Conservation (phyloP, 2,888 invertebrate species). For the Drosophila picticornis region DNA sequence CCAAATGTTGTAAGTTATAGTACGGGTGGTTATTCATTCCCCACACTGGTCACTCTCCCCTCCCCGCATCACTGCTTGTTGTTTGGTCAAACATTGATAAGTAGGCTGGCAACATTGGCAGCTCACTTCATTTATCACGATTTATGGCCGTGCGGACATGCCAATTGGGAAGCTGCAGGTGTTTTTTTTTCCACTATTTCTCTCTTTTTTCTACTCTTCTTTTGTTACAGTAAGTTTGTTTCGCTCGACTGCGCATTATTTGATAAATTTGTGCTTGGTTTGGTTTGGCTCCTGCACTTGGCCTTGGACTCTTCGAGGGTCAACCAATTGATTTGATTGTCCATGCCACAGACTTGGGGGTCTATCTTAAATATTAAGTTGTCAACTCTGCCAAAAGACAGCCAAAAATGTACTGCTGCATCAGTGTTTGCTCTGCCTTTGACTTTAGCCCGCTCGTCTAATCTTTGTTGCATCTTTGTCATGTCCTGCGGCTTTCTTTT, state of each 20-base stretch:
- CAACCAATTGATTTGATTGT: conserved; percentile 40
- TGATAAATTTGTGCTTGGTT: conserved; percentile 30
- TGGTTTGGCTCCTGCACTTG: conserved; percentile 25
- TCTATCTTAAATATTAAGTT: conserved; percentile 32
- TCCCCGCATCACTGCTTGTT: neutral
- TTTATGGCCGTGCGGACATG: conserved; percentile 67
- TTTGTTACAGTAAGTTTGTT: conserved; percentile 9
- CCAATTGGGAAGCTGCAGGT: conserved; percentile 69
- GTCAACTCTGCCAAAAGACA: conserved; percentile 32
- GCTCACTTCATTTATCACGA: conserved; percentile 76
- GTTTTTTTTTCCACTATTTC: conserved; percentile 16
- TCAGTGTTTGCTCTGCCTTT: conserved; percentile 25
- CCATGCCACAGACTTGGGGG: conserved; percentile 37
- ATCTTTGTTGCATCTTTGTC: conserved; percentile 44
- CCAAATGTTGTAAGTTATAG: conserved; percentile 58
- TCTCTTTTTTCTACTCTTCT: neutral
- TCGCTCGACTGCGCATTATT: conserved; percentile 30
- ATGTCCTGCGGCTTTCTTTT: conserved; percentile 20
- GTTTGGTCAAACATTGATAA: conserved; percentile 66
- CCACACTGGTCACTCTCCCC: neutral
- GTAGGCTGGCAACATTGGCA: conserved; percentile 70
- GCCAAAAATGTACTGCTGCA: conserved; percentile 26
- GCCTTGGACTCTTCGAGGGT: conserved; percentile 38
- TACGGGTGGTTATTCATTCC: conserved; percentile 27
- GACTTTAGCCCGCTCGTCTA: conserved; percentile 27